phyloP scores from a whole-genome alignment of 2,797 vertebrate genomes.

The Austrolebias charrua region DNA sequence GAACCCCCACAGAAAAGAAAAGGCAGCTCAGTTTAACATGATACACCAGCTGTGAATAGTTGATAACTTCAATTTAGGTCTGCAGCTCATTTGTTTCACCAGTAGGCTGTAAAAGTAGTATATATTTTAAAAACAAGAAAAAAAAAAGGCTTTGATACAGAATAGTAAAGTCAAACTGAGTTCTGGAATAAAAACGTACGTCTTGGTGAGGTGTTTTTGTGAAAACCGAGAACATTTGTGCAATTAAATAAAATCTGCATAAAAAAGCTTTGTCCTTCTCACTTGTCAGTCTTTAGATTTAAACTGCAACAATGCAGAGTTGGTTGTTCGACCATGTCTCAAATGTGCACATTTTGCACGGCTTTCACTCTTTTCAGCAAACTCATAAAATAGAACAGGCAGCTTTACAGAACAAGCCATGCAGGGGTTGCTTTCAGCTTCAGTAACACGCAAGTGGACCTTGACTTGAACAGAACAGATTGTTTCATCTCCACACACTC shows the following conservation, averaged over 20 bases:
- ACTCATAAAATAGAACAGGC: constrained; percentile 10
- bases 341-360: constrained; percentile 4
- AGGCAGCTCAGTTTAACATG: constrained; percentile 49
- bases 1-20: constrained; percentile 41
- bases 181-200: constrained; percentile 22
- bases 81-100: background rate
- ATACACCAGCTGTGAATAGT: constrained; percentile 36
- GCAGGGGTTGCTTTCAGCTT: constrained; percentile 17
- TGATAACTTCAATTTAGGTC: constrained; percentile 52
- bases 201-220: background rate
- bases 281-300: background rate
- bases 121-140: constrained; percentile 15
- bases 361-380: background rate
- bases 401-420: constrained; percentile 13
- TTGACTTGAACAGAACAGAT: constrained; percentile 13
- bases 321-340: background rate
- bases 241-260: constrained; percentile 17
- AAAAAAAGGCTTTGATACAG: background rate
- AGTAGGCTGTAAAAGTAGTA: constrained; percentile 7
- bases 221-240: constrained; percentile 22
- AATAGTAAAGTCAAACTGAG: constrained; percentile 18
- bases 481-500: constrained; percentile 16
- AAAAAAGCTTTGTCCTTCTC: constrained; percentile 18
- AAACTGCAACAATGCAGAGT: constrained; percentile 18
- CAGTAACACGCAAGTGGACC: constrained; percentile 1